phyloP scores from a whole-genome alignment of 2,797 vertebrate species.

The Poecile montanus region DNA sequence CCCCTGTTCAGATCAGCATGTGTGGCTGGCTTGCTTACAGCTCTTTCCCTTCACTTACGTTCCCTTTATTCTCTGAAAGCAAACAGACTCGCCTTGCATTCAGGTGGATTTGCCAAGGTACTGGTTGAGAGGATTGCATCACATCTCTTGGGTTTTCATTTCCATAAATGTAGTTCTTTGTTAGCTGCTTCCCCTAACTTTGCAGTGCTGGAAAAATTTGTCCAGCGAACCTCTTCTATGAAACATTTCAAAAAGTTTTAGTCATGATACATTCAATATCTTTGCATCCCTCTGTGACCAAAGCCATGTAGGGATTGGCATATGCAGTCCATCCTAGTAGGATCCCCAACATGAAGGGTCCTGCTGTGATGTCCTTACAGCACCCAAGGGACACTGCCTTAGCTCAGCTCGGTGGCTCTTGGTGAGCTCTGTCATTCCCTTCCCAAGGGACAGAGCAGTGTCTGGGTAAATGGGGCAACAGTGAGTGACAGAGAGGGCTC shows the following conservation, averaged over 20 bases:
- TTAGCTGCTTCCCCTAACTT: background rate
- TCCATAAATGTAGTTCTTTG: background rate
- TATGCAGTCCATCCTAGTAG: background rate
- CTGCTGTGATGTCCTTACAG: background rate
- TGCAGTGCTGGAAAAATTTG: background rate
- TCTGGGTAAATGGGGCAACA: background rate
- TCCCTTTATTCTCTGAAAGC: background rate
- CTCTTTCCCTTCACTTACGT: background rate
- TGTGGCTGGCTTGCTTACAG: background rate
- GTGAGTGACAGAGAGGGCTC: background rate
- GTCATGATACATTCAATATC: background rate
- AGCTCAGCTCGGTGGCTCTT: background rate
- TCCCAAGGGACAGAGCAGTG: background rate
- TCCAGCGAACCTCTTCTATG: background rate
- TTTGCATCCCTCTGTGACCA: background rate
- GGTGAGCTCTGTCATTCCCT: background rate
- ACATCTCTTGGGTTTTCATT: background rate
- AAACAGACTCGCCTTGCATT: background rate
- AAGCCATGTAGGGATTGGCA: background rate
- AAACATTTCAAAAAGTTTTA: background rate
- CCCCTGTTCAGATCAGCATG: background rate
- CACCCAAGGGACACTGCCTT: background rate
- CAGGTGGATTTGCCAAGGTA: background rate
- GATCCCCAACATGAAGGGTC: background rate
- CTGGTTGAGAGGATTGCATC: background rate